A percentile compares a stretch with the other conserved stretches of the same genome.
Conservation (phyloP, 2,797 vertebrate genomes). For the Phoebastria nigripes region DNA sequence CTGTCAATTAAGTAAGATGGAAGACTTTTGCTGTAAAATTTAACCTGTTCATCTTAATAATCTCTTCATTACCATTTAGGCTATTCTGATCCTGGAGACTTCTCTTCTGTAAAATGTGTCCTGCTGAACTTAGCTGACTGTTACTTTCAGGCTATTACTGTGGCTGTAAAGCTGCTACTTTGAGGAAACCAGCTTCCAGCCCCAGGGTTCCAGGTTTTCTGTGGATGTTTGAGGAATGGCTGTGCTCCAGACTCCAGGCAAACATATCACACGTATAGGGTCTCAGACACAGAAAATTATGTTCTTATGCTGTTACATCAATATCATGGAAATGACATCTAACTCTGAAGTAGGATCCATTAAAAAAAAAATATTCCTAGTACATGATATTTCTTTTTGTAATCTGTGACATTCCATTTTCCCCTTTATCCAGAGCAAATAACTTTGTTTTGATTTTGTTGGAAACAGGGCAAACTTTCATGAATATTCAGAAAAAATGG, state of each 20-base stretch:
- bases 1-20: not conserved
- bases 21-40: not conserved
- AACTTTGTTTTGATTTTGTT: not conserved
- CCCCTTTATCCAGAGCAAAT: not conserved
- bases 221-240: not conserved
- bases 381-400: not conserved
- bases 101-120: not conserved
- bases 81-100: not conserved
- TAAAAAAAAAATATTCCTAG: not conserved
- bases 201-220: not conserved
- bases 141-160: not conserved
- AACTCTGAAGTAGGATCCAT: not conserved
- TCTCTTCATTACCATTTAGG: not conserved
- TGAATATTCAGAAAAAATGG: not conserved
- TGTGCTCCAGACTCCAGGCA: fast-evolving
- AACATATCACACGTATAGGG: fast-evolving
- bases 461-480: not conserved
- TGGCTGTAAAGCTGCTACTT: not conserved
- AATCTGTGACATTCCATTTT: not conserved
- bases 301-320: not conserved
- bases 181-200: not conserved
- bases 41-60: not conserved
- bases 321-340: not conserved
- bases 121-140: not conserved
- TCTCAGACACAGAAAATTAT: not conserved